phyloP scores from a whole-genome alignment of 2,888 invertebrate species.

The Neoitamus cyanurus region DNA sequence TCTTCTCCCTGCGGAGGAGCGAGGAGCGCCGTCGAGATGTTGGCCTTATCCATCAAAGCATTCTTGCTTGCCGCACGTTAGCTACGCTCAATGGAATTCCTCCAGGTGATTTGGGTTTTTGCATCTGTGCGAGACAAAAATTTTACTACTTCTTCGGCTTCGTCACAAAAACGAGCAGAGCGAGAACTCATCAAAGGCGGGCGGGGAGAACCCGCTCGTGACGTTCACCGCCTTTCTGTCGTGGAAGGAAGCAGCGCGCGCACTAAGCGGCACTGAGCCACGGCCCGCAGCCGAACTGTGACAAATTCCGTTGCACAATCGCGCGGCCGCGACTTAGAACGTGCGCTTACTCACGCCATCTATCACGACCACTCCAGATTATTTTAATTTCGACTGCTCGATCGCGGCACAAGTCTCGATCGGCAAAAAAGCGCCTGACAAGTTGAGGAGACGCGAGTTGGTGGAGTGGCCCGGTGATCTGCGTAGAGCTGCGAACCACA shows the following conservation, averaged over 20 bases:
- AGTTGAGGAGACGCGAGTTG: background rate
- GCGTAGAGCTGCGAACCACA: background rate
- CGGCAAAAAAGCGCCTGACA: background rate
- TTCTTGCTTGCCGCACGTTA: slow-evolving; percentile 48
- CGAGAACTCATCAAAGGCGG: background rate
- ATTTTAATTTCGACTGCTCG: background rate
- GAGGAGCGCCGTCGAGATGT: background rate
- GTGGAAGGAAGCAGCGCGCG: background rate
- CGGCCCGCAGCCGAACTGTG: slow-evolving; percentile 43
- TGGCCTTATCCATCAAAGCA: slow-evolving; percentile 26
- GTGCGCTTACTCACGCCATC: slow-evolving; percentile 32
- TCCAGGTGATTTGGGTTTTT: slow-evolving; percentile 52
- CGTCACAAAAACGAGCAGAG: background rate
- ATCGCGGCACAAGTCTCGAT: background rate
- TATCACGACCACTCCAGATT: slow-evolving; percentile 5
- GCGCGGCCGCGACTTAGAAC: slow-evolving; percentile 4
- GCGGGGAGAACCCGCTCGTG: background rate
- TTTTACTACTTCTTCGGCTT: background rate
- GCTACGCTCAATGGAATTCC: slow-evolving; percentile 52
- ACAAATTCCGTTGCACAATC: slow-evolving; percentile 49
- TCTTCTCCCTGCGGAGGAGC: background rate
- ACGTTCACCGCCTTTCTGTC: background rate
- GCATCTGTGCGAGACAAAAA: slow-evolving; percentile 10
- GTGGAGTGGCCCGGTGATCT: background rate
- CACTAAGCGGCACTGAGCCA: background rate